A percentile compares a stretch with the other conserved stretches of the same genome.
phyloP scores from a whole-genome alignment of 2,797 vertebrate genomes.

The Anomalospiza imberbis region DNA sequence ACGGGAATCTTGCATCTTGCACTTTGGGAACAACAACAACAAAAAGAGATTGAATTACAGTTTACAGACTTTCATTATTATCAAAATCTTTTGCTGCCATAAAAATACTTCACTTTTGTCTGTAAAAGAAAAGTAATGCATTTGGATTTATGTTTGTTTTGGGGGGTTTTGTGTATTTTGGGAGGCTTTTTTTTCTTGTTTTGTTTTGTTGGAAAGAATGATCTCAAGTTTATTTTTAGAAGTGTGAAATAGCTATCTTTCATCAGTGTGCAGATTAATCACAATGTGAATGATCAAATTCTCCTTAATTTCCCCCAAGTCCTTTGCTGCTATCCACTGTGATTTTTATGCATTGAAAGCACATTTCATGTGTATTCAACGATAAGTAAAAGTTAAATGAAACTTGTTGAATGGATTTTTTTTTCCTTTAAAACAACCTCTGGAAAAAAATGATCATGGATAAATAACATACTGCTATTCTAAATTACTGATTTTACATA shows the following conservation, averaged over 20 bases:
- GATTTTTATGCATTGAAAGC: constrained; percentile 84
- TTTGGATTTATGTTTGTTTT: constrained; percentile 59
- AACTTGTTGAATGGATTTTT: constrained; percentile 61
- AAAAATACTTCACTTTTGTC: constrained; percentile 78
- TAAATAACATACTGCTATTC: constrained; percentile 17
- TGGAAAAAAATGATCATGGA: constrained; percentile 6
- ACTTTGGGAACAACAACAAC: constrained; percentile 90
- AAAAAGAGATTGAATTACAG: constrained; percentile 82
- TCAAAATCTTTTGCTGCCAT: constrained; percentile 81
- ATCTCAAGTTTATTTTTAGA: constrained; percentile 67
- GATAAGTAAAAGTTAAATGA: constrained; percentile 70
- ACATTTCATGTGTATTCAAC: constrained; percentile 80
- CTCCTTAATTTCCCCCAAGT: constrained; percentile 66
- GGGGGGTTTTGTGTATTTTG: constrained; percentile 25
- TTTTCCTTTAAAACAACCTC: constrained; percentile 55
- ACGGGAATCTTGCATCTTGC: constrained; percentile 87
- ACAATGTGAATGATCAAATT: constrained; percentile 79
- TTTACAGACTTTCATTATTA: constrained; percentile 88
- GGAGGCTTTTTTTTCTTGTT: constrained; percentile 28
- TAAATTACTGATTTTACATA: constrained; percentile 34
- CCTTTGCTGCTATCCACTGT: constrained; percentile 85
- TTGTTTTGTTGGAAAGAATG: constrained; percentile 57
- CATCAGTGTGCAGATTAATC: constrained; percentile 77
- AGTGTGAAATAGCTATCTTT: constrained; percentile 74
- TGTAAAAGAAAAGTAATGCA: constrained; percentile 68